Evolutionary conservation across 2,113 vertebrate species (phyloP), one percentile per base, ranked within the genome.

Genomic region (Irena cyanogastra): DNA sequence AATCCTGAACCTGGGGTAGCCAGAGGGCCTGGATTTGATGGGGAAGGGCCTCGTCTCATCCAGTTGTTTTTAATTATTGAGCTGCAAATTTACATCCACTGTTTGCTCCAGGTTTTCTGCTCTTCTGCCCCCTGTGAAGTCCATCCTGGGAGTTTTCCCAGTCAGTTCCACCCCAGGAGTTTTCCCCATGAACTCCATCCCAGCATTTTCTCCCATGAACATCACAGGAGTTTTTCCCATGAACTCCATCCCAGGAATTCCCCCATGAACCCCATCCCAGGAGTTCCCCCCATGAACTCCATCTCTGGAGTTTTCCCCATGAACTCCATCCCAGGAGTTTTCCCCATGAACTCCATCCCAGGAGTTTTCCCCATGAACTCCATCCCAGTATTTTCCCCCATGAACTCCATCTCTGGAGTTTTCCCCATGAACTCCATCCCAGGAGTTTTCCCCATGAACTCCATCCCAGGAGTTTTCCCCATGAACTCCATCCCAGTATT

Each of bases 331-430:
- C 37, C 2, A 0, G 9, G n/a, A 57, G 3, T 30, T 33, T 5
- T 9, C 24, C 16, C n/a, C 10, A 18, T 41, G 16, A 69, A 3
- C 0, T 47, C 56, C 70, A 18, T 49, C 35, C 52, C 0, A 0
- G 19, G 52, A 52, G 2, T 69, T 28, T 20, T 3, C 16, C 23
- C 33, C 31, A 5, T 45, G 18, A 68, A 2, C n/a, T 61, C 65
- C 79, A 13, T 49, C 30, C 53, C 4, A 6, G 21, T 5, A 49
- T 49, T 49, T 49, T 3, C 20, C 22, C 49, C 47, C 24, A 28
- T 47, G 15, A 69, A 1, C 28, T 61, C 61, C 83, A 14, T 39
- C 23, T 27, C 4, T 0, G 15, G 52, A 64, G 3, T 35, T 30
- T 23, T 4, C 16, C 18, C 42, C 18, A 2, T 47, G 15, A 69